phyloP scores from a whole-genome alignment of 2,113 vertebrate genomes.

The Notiomystis cincta region DNA sequence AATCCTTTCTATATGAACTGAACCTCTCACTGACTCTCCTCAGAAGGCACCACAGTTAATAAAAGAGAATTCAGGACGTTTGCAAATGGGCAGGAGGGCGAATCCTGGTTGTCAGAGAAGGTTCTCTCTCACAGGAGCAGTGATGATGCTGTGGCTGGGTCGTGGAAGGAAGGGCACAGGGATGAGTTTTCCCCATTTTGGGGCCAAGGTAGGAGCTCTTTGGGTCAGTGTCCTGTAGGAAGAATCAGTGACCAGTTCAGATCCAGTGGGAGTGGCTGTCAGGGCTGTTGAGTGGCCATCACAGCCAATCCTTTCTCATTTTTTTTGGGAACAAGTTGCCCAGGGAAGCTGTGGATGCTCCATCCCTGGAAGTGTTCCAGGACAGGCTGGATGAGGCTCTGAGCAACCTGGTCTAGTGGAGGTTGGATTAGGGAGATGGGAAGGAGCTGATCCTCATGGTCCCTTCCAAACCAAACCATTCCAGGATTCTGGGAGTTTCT shows the following conservation, averaged over 20 bases:
- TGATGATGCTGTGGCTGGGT: rapidly evolving
- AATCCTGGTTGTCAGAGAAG: background rate
- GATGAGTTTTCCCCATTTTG: background rate
- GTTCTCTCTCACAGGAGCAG: background rate
- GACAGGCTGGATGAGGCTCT: background rate
- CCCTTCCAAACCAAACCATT: background rate
- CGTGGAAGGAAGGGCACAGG: background rate
- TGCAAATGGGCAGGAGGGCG: background rate
- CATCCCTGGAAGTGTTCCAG: background rate
- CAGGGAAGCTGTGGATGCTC: background rate
- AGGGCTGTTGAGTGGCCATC: background rate
- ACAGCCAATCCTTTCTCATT: rapidly evolving
- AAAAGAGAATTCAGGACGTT: background rate
- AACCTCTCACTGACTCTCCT: background rate
- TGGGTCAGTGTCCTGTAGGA: background rate
- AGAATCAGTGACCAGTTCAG: background rate
- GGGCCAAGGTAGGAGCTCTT: background rate
- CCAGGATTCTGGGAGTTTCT: background rate
- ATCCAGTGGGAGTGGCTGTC: background rate
- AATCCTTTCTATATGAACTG: background rate
- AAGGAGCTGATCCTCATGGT: background rate
- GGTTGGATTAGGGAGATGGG: background rate
- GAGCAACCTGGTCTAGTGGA: background rate
- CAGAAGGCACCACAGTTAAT: background rate
- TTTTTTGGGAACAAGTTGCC: background rate